Conservation (phyloP, 2,888 invertebrate genomes). For the Cephus pygmeus region DNA sequence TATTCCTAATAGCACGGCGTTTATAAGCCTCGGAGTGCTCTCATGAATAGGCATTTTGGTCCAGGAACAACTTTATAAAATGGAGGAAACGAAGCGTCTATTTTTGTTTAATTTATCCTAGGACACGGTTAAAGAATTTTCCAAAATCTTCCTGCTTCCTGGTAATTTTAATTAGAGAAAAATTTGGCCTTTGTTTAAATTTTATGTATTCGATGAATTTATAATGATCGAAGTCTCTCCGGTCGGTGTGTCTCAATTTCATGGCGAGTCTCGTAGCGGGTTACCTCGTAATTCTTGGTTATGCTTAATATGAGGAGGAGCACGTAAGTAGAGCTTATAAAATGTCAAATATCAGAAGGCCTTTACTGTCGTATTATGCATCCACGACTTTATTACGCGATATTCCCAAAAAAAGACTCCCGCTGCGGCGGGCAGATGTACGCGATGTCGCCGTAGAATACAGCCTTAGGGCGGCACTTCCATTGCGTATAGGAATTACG, state of each 20-base stretch:
- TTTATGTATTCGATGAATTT: background rate
- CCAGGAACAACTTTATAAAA: slow-evolving; percentile 1
- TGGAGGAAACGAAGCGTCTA: slow-evolving; percentile 1
- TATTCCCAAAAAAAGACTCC: slow-evolving; percentile 31
- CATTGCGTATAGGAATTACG: slow-evolving; percentile 3
- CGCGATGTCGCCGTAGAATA: slow-evolving; percentile 44
- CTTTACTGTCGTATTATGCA: slow-evolving; percentile 60
- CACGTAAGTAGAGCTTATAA: slow-evolving; percentile 55
- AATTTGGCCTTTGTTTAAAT: background rate
- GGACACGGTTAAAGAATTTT: background rate
- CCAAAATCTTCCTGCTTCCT: background rate
- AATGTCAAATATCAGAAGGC: slow-evolving; percentile 61
- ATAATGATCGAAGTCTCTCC: background rate
- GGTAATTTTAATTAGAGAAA: background rate
- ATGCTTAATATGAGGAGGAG: slow-evolving; percentile 57
- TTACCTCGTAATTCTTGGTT: slow-evolving; percentile 51
- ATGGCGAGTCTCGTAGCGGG: slow-evolving; percentile 11
- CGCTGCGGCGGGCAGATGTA: slow-evolving; percentile 51
- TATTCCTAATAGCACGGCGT: slow-evolving; percentile 57
- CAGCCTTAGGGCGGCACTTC: background rate
- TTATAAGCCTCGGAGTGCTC: slow-evolving; percentile 55
- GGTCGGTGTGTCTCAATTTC: slow-evolving; percentile 31
- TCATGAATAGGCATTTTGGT: slow-evolving; percentile 56
- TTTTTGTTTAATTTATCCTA: background rate
- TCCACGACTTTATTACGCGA: slow-evolving; percentile 52